Percentiles rank a stretch among this genome's conserved stretches.
Conservation (phyloP, 1,140 invertebrate species). For the Augochlora pura region DNA sequence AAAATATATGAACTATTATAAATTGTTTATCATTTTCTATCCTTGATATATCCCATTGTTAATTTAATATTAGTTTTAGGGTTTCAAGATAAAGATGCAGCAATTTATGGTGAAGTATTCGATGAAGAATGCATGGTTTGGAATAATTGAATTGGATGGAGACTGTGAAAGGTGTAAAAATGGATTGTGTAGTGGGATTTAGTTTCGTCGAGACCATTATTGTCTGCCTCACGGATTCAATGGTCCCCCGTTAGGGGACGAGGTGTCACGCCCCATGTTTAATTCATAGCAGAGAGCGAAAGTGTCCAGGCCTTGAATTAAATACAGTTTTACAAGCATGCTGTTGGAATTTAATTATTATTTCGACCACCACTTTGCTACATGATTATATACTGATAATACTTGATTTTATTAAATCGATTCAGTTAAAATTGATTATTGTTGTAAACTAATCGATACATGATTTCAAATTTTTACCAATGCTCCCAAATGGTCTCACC, state of each 20-base stretch:
- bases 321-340: conserved; percentile 2
- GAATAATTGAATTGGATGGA: background rate
- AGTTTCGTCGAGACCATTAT: background rate
- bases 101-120: background rate
- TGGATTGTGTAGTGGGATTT: background rate
- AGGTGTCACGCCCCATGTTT: conserved; percentile 26
- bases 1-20: conserved; percentile 13
- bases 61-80: background rate
- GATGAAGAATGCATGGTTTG: background rate
- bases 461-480: too few relatives aligned
- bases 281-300: conserved; percentile 42
- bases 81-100: background rate
- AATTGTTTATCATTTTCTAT: background rate
- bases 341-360: background rate
- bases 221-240: background rate
- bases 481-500: too few relatives aligned
- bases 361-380: background rate
- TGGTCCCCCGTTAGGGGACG: conserved; percentile 1
- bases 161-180: background rate
- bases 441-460: too few relatives aligned
- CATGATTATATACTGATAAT: too few relatives aligned
- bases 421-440: too few relatives aligned
- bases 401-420: too few relatives aligned
- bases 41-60: background rate
- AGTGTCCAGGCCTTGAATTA: conserved; percentile 18